Percentiles rank a stretch among this genome's conserved stretches.
Conservation (phyloP, 2,113 vertebrate species). For the Vulpes vulpes region DNA sequence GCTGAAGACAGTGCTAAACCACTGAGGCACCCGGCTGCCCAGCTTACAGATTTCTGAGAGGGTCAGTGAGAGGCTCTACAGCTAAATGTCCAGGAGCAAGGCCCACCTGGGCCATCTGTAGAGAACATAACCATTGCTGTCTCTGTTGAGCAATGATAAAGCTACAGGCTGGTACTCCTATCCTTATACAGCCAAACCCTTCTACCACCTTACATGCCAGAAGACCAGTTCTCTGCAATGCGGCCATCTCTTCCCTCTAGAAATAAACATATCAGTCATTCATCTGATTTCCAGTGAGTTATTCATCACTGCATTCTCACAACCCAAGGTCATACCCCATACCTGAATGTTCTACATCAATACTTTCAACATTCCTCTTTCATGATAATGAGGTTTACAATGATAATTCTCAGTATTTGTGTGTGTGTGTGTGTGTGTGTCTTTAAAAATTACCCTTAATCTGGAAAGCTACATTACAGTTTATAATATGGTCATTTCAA, state of each 20-base stretch:
- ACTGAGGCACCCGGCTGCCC: too few species aligned
- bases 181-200: not conserved
- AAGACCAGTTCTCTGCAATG: not conserved
- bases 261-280: not conserved
- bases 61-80: not conserved
- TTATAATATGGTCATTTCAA: not conserved
- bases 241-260: not conserved
- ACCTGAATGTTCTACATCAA: not conserved
- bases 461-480: not conserved
- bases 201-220: not conserved
- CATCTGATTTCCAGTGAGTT: not conserved
- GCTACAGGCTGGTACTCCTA: not conserved
- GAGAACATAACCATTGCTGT: not conserved
- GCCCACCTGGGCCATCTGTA: fast-evolving
- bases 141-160: not conserved
- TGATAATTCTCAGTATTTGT: not conserved
- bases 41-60: not conserved
- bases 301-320: not conserved
- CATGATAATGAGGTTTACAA: not conserved
- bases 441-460: slow-evolving; percentile 21
- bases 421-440: not conserved
- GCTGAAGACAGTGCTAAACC: too few species aligned
- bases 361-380: not conserved
- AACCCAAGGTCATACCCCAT: not conserved
- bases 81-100: not conserved